phyloP scores from a whole-genome alignment of 2,113 vertebrate genomes.

The Tretioscincus oriximinensis region DNA sequence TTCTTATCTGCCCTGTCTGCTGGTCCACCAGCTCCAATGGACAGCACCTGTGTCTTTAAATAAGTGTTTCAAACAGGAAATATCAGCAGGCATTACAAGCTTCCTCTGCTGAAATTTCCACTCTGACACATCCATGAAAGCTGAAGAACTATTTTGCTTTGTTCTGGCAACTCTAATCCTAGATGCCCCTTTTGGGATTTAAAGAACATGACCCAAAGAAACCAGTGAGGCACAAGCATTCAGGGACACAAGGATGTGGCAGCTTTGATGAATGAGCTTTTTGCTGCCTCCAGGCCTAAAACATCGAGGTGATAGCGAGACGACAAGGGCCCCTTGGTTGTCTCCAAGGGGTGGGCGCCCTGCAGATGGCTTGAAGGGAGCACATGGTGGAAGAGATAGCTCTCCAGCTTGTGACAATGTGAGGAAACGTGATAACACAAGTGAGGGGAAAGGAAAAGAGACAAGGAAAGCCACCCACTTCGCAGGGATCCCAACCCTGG shows the following conservation, averaged over 20 bases:
- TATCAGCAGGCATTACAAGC: no score
- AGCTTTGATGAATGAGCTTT: slow-evolving; percentile 70
- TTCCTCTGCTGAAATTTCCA: no score
- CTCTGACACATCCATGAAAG: no score
- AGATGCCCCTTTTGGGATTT: not conserved
- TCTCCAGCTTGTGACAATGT: slow-evolving; percentile 70
- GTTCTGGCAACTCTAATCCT: not conserved
- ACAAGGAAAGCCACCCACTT: slow-evolving; percentile 75
- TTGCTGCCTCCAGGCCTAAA: slow-evolving; percentile 57
- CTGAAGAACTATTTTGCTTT: not conserved
- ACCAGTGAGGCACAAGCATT: slow-evolving; percentile 44
- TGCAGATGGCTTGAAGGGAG: slow-evolving; percentile 26
- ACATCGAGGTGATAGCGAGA: slow-evolving; percentile 65
- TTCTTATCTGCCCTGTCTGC: no score
- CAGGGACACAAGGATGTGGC: slow-evolving; percentile 62
- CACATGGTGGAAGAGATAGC: slow-evolving; percentile 60
- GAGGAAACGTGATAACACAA: slow-evolving; percentile 78
- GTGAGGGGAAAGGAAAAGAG: slow-evolving; percentile 20
- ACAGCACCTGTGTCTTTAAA: no score
- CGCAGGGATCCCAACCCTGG: slow-evolving; percentile 73
- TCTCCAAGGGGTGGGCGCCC: slow-evolving; percentile 33
- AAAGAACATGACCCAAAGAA: slow-evolving; percentile 15
- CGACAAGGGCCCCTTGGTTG: slow-evolving; percentile 46
- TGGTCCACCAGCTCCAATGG: no score
- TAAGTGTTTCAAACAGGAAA: no score